These are phyloP conservation scores for Myrmecophaga tridactyla DNA, from an alignment of 2,113 vertebrate species.

Conservation along the genomic window DNA sequence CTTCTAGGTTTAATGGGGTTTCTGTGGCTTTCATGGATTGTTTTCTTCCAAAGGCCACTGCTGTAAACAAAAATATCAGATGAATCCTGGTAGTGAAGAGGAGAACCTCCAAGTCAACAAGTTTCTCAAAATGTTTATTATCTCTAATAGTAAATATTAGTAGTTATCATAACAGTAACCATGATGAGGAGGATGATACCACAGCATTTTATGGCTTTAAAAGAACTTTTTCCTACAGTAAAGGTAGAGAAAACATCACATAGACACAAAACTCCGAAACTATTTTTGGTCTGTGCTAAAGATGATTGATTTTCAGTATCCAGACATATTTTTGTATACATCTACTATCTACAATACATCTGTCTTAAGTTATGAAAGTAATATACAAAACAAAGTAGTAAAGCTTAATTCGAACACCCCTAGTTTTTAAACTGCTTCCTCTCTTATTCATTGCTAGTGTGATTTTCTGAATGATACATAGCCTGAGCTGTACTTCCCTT, in stretches of 20 bases:
- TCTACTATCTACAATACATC: neutral
- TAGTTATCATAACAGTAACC: neutral
- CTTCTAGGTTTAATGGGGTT: neutral
- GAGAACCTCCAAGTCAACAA: neutral
- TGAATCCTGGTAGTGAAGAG: neutral
- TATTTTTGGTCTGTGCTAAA: no score
- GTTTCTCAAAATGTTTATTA: neutral
- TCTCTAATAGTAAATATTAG: neutral
- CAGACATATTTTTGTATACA: neutral
- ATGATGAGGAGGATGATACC: neutral
- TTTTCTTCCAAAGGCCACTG: neutral
- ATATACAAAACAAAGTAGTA: neutral
- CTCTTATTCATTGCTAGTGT: neutral
- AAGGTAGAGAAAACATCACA: neutral
- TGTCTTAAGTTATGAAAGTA: neutral
- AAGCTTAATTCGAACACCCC: neutral
- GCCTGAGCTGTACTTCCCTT: neutral
- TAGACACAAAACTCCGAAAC: neutral
- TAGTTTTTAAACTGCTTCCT: neutral
- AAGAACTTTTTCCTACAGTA: neutral
- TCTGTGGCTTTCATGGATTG: neutral
- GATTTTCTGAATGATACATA: neutral
- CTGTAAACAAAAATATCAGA: slow-evolving; percentile 2
- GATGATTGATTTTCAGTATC: no score
- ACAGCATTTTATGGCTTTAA: neutral